These are phyloP conservation scores for Eupsilia transversa DNA, from an alignment of 2,888 invertebrate genomes.

Conservation along the genomic window DNA sequence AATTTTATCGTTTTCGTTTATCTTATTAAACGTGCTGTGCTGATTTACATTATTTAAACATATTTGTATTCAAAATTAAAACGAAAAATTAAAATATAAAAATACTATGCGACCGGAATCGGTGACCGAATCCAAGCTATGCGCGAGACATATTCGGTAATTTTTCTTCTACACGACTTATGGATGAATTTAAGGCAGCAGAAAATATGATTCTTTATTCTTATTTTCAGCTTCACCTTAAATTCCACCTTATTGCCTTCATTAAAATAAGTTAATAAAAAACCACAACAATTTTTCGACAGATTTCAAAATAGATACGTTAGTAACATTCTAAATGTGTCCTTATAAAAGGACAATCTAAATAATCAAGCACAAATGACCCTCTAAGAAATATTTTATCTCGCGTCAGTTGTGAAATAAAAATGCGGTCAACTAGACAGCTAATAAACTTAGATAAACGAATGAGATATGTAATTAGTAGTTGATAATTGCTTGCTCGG, in stretches of 20 bases:
- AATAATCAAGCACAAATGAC: slow-evolving; percentile 35
- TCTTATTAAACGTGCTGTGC: slow-evolving; percentile 8
- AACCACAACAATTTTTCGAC: background rate
- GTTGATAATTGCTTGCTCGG: slow-evolving; percentile 62
- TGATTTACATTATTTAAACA: slow-evolving; percentile 22
- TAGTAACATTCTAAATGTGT: slow-evolving; percentile 28
- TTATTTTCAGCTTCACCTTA: too few relatives aligned
- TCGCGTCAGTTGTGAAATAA: slow-evolving; percentile 61
- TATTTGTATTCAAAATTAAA: background rate
- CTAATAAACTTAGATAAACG: slow-evolving; percentile 66
- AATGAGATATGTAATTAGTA: slow-evolving; percentile 68
- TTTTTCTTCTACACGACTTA: background rate
- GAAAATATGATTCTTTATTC: too few relatives aligned
- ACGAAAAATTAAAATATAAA: background rate
- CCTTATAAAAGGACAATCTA: slow-evolving; percentile 38
- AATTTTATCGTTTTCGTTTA: slow-evolving; percentile 38
- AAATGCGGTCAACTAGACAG: slow-evolving; percentile 62
- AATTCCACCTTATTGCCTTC: background rate
- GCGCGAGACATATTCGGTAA: background rate
- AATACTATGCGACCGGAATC: background rate
- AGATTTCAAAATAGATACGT: background rate
- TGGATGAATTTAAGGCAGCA: too few relatives aligned
- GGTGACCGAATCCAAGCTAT: background rate
- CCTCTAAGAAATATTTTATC: slow-evolving; percentile 50
- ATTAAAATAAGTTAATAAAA: background rate